Evolutionary conservation across 2,113 vertebrate genomes (phyloP), one percentile per base, ranked within the genome.

Genomic region (Apodemus speciosus): DNA sequence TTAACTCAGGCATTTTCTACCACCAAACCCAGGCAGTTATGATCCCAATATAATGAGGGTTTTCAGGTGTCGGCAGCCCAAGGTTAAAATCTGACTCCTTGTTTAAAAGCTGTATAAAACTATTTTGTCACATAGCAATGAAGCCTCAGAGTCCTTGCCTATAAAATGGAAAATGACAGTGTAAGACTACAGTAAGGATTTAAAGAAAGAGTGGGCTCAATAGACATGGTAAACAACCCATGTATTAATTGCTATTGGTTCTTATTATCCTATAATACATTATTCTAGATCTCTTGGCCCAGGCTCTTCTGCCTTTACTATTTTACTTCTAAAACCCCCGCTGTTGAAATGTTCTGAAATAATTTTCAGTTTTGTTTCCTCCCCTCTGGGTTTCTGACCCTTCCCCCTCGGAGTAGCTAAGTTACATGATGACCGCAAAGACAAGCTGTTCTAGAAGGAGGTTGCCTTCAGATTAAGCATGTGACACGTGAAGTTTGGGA

Each of bases 371-470:
- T 46, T 73, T 25, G 1, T 71, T 43, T 76, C 38, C 66, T 93
- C 53, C 77, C 30, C 43, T 25, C 13, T 81, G 43, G 13, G 14
- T n/a, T 80, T 40, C 62, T 25, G 1, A 0, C 35, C 68, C 49
- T n/a, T 40, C 88, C 14, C 46, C 76, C 46, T 90, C 18, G 1
- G 14, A 51, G 40, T 62, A 79, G 46, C 21, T 79, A 71, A 75
- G 58, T 60, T 23, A 14, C 10, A 16, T 7, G 56, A 18, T 62
- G 30, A 60, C 87, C 40, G 9, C 16, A 4, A 6, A 7, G 66
- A 56, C 93, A 90, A 53, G 40, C 66, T 38, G 2, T 40, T 75
- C 85, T 89, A 75, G n/a, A 90, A 93, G 68, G 64, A 64, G 30
- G 43, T 2, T 35, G 40, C n/a, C 69, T 96, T 87, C 64, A 30